phyloP scores from a whole-genome alignment of 2,888 invertebrate genomes.

The Ametastegia equiseti region DNA sequence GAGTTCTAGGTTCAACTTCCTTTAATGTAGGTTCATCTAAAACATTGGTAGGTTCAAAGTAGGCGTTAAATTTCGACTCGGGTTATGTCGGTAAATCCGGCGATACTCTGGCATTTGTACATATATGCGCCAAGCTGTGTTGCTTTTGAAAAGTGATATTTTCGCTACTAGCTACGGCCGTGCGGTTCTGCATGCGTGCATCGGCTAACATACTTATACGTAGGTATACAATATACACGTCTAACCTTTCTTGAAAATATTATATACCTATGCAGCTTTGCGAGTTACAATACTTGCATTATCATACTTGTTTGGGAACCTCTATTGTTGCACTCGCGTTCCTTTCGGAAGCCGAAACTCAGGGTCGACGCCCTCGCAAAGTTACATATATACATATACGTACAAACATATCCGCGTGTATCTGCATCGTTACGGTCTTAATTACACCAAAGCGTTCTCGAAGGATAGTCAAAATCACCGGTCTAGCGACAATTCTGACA shows the following conservation, averaged over 20 bases:
- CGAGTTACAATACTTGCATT: constrained; percentile 29
- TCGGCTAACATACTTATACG: constrained; percentile 5
- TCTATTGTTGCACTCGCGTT: constrained; percentile 32
- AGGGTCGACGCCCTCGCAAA: constrained; percentile 12
- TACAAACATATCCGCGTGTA: not conserved
- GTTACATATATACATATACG: not conserved
- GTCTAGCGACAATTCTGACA: too few relatives aligned
- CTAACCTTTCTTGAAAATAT: too few relatives aligned
- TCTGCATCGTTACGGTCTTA: constrained; percentile 8
- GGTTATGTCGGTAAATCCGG: too few relatives aligned
- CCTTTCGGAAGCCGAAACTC: constrained; percentile 29
- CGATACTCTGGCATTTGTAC: too few relatives aligned
- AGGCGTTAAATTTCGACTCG: too few relatives aligned
- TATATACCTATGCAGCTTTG: not conserved
- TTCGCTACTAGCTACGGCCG: too few relatives aligned
- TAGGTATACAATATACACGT: not conserved
- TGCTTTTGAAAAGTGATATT: too few relatives aligned
- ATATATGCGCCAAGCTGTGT: too few relatives aligned
- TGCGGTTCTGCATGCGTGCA: not conserved
- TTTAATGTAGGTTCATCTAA: too few relatives aligned
- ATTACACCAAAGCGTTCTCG: not conserved
- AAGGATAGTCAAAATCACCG: too few relatives aligned
- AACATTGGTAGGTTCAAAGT: too few relatives aligned
- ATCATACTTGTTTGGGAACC: constrained; percentile 42
- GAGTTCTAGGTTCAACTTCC: too few relatives aligned